These are phyloP conservation scores for Seira sanloemensis DNA, from an alignment of 2,888 invertebrate genomes.

Conservation along the genomic window DNA sequence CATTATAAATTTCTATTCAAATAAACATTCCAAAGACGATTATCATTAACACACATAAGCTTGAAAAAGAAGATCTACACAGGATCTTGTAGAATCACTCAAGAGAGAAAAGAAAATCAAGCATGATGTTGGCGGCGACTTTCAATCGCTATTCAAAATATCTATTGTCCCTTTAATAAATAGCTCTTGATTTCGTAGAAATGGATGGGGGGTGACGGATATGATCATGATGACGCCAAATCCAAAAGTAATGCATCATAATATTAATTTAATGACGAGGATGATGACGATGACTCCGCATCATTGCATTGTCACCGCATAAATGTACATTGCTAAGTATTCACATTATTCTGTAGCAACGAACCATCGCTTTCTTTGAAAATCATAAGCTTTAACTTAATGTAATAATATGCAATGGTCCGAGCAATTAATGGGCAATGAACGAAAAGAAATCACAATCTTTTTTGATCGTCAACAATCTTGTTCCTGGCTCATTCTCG, in stretches of 20 bases:
- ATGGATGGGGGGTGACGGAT: conserved; percentile 37
- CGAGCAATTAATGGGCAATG: not conserved
- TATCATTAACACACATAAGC: conserved; percentile 19
- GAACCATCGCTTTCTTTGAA: no score
- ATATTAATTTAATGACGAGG: conserved; percentile 43
- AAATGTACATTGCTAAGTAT: not conserved
- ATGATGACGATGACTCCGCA: conserved; percentile 49
- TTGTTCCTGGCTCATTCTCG: no score
- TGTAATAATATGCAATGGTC: not conserved
- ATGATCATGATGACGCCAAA: conserved; percentile 37
- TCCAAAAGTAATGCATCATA: conserved; percentile 19
- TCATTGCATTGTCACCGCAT: not conserved
- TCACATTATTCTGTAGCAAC: no score
- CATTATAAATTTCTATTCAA: conserved; percentile 16
- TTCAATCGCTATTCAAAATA: conserved; percentile 43
- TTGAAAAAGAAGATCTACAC: no score
- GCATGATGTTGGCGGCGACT: conserved; percentile 31
- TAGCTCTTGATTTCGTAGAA: conserved; percentile 56
- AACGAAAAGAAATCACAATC: not conserved
- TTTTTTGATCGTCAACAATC: not conserved
- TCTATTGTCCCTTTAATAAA: conserved; percentile 55
- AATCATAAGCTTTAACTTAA: no score
- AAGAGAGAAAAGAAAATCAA: no score
- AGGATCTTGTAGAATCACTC: no score
- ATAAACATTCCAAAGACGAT: conserved; percentile 16